Base-by-base conservation (phyloP, 2,113 vertebrate genomes). In the Syrmaticus mikado region DNA sequence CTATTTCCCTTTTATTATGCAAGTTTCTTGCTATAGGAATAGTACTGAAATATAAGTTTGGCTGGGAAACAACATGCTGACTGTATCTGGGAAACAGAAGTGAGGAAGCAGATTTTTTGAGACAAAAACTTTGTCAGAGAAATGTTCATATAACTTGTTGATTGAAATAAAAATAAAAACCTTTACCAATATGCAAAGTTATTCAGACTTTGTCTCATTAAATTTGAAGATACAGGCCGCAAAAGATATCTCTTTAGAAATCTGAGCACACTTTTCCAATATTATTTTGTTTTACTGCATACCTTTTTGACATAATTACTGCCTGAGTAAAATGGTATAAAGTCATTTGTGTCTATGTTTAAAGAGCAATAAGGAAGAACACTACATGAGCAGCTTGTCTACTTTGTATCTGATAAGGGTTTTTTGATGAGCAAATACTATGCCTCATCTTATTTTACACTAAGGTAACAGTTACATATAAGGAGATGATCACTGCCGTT, bases 1-100 rank as follows among this genome's bases (percentile, higher is more conserved):
- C 60, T 60, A 68, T 28, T 85, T 36, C 57, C 60, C 46, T 85
- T 91, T 90, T 36, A 83, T 87, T n/a, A 85, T 92, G 82, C 82
- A 67, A 88, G 72, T 60, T 76, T 24, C 20, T 84, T 86, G 48
- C 76, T 79, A 65, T n/a, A 75, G 92, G 86, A 89, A 68, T 48
- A 52, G 68, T 20, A 60, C 70, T 40, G 73, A 90, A 74, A 66
- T 71, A 41, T 41, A 77, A 81, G 57, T 43, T 61, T 96, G 90
- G 93, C 86, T 86, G 83, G 66, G 61, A 90, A 94, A 85, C 16
- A 17, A 40, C 45, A 13, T 43, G 45, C 68, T 45, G 38, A 27
- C 53, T 67, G 16, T 13, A 57, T 60, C 34, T 57, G 70, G 36
- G 45, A 90, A 80, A 83, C 38, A 74, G 87, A 94, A 57, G 38